Evolutionary conservation across 2,113 vertebrate species (phyloP).

Genomic region (Gobio gobio): DNA sequence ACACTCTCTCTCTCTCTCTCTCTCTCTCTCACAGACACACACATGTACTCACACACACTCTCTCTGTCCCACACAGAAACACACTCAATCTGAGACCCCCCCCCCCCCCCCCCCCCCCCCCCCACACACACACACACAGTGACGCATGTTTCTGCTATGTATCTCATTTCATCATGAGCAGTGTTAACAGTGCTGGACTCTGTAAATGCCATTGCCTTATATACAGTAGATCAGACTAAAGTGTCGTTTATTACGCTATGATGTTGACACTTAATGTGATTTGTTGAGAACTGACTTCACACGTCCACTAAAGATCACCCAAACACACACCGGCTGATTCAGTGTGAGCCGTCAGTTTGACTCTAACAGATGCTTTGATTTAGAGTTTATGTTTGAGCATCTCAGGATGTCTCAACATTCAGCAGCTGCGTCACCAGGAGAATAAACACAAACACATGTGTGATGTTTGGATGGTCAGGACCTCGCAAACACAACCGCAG

Average conservation of each 20-base stretch:
- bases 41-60: too few species aligned
- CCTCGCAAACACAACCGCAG: neutral
- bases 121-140: neutral
- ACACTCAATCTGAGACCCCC: too few species aligned
- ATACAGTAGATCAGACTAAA: too few species aligned
- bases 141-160: neutral
- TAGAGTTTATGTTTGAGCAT: neutral
- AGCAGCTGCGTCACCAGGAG: neutral
- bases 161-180: too few species aligned
- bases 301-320: neutral
- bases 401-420: neutral
- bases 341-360: neutral
- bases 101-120: too few species aligned
- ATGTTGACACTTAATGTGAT: neutral
- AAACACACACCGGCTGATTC: neutral
- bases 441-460: neutral
- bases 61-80: too few species aligned
- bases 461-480: neutral
- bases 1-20: too few species aligned
- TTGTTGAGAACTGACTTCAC: neutral
- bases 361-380: neutral
- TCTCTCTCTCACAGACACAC: too few species aligned
- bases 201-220: too few species aligned
- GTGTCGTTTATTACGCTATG: neutral
- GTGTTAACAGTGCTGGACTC: too few species aligned